Base-by-base conservation (phyloP, 2,797 vertebrate genomes). In the Poecilia velifera region DNA sequence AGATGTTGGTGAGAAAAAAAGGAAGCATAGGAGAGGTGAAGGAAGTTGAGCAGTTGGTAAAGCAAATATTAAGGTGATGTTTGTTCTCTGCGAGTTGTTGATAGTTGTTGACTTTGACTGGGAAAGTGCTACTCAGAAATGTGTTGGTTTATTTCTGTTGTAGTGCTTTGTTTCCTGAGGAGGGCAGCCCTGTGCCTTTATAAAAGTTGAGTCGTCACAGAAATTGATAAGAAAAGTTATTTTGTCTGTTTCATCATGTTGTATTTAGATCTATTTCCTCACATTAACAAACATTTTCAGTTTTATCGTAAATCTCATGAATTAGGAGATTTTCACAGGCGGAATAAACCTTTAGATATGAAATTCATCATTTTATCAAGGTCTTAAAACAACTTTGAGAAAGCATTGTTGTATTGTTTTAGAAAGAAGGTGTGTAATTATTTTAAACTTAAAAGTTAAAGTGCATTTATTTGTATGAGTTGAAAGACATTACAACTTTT, bases 151-250 rank as follows among this genome's bases (percentile, higher is more conserved):
- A 25, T 74, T 70, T 82, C 41, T 89, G 89, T 87, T 78, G 85
- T 89, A 77, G 70, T 81, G 0, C 18, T 77, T 71, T 79, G 28
- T 70, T 55, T 83, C 94, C 94, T 94, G 91, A 83, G 91, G 94
- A 92, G 94, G 95, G 93, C 93, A 95, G 85, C 89, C 86, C 87
- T 87, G 87, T 87, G 79, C 87, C 86, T 91, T 89, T 77, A 74
- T 79, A 82, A 75, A 73, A 84, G 18, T 14, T 53, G 73, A 57
- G 34, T 88, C 78, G 85, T 75, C 39, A 76, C 80, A 80, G 64
- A 88, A 91, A 91, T 86, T 80, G 77, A 86, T 90, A 79, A 78
- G 47, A 80, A 71, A 74, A 87, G 86, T 83, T 90, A 82, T 86
- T 77, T 80, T 75, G 77, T 73, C 72, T 2, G 1, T 86, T 88